Evolutionary conservation across 1,140 invertebrate genomes (phyloP).

Genomic region (Helicoverpa zea): DNA sequence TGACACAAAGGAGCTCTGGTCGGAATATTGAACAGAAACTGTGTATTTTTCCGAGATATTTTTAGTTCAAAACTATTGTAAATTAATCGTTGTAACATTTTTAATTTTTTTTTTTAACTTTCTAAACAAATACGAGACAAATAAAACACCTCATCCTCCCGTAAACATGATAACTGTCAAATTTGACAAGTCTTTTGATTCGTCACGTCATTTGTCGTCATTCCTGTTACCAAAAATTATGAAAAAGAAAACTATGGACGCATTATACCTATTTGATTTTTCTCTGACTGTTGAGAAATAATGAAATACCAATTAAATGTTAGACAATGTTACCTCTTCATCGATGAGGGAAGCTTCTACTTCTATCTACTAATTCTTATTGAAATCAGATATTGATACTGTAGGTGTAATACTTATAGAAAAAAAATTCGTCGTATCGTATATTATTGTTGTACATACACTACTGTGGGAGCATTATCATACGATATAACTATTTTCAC

Average conservation of each 20-base stretch:
- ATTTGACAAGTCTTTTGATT: slow-evolving; percentile 18
- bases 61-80: slow-evolving; percentile 71
- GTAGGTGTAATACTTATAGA: too few relatives aligned
- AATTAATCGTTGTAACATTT: slow-evolving; percentile 79
- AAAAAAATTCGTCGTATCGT: too few relatives aligned
- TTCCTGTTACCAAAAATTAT: not conserved
- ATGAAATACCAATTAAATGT: too few relatives aligned
- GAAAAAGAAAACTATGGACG: not conserved
- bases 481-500: too few relatives aligned
- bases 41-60: slow-evolving; percentile 71
- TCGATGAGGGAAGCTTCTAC: too few relatives aligned
- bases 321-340: too few relatives aligned
- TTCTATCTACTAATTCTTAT: too few relatives aligned
- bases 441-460: too few relatives aligned
- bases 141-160: slow-evolving; percentile 50
- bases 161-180: slow-evolving; percentile 48
- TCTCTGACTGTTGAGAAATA: too few relatives aligned
- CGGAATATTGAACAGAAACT: slow-evolving; percentile 66
- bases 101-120: slow-evolving; percentile 67
- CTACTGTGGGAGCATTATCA: too few relatives aligned
- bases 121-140: slow-evolving; percentile 62
- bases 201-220: not conserved
- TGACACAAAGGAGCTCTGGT: slow-evolving; percentile 69
- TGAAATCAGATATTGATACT: too few relatives aligned
- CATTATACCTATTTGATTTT: too few relatives aligned